phyloP scores from a whole-genome alignment of 2,113 vertebrate genomes.

The Ploceus nigricollis region DNA sequence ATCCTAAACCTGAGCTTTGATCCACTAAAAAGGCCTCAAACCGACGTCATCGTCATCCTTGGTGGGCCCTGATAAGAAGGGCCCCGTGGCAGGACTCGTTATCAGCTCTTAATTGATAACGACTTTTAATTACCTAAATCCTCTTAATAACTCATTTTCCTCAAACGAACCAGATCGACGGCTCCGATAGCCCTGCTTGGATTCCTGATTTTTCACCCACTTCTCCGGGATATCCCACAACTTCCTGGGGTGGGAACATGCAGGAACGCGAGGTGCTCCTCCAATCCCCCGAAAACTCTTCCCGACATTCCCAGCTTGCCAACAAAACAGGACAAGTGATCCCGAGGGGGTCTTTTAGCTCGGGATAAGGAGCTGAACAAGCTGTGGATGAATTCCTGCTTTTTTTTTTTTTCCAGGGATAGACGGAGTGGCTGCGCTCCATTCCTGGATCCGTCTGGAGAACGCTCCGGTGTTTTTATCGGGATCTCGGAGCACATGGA shows the following conservation, averaged over 20 bases:
- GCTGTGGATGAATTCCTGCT: background rate
- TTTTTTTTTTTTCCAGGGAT: background rate
- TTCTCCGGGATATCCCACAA: background rate
- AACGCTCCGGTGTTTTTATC: background rate
- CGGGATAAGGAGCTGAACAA: background rate
- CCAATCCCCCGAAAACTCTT: background rate
- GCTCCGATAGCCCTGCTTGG: fast-evolving
- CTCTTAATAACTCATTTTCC: background rate
- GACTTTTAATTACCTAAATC: constrained; percentile 20
- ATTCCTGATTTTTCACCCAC: background rate
- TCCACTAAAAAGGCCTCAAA: background rate
- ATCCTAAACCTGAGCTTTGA: background rate
- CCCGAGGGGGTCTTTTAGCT: background rate
- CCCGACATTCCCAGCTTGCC: background rate
- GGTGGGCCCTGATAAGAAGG: background rate
- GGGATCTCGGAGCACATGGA: background rate
- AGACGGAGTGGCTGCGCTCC: fast-evolving
- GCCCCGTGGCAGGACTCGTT: background rate
- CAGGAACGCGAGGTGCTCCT: fast-evolving
- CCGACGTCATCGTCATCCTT: fast-evolving
- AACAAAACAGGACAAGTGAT: fast-evolving
- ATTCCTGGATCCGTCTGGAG: background rate
- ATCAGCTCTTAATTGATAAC: background rate
- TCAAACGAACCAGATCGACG: background rate
- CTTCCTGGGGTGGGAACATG: fast-evolving